phyloP scores from a whole-genome alignment of 2,113 vertebrate genomes.

The Chaetodon auriga region DNA sequence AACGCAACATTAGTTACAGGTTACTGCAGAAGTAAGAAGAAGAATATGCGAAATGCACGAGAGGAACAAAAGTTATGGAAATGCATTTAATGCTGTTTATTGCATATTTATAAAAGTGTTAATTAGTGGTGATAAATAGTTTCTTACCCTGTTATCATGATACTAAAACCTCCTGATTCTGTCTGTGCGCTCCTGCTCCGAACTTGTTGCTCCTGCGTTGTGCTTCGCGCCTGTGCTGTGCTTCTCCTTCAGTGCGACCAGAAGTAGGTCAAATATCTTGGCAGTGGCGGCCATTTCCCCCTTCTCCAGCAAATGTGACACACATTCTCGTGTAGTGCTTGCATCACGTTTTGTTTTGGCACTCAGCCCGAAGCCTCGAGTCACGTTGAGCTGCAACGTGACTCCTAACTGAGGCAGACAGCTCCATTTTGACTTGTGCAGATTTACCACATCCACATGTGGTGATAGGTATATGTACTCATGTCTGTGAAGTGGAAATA shows the following conservation, averaged over 20 bases:
- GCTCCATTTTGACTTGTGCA: not conserved
- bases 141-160: slow-evolving; percentile 38
- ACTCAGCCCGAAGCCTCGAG: slow-evolving; percentile 33
- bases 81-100: fast-evolving
- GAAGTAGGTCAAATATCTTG: slow-evolving; percentile 81
- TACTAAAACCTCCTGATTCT: not conserved
- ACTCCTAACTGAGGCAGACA: not conserved
- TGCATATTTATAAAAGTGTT: not conserved
- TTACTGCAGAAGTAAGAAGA: not conserved
- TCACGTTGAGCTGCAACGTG: slow-evolving; percentile 85
- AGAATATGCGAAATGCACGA: not conserved
- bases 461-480: not conserved
- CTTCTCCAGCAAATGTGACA: slow-evolving; percentile 76
- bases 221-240: not conserved
- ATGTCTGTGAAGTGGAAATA: not conserved
- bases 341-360: slow-evolving; percentile 71
- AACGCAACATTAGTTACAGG: not conserved
- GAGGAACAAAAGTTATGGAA: not conserved
- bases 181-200: not conserved
- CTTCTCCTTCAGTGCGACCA: not conserved
- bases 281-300: slow-evolving; percentile 68
- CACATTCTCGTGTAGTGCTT: slow-evolving; percentile 76
- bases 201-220: slow-evolving; percentile 11
- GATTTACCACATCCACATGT: not conserved
- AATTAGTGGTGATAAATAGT: not conserved